Conservation (phyloP, 2,797 vertebrate genomes). For the Australoheros facetus region DNA sequence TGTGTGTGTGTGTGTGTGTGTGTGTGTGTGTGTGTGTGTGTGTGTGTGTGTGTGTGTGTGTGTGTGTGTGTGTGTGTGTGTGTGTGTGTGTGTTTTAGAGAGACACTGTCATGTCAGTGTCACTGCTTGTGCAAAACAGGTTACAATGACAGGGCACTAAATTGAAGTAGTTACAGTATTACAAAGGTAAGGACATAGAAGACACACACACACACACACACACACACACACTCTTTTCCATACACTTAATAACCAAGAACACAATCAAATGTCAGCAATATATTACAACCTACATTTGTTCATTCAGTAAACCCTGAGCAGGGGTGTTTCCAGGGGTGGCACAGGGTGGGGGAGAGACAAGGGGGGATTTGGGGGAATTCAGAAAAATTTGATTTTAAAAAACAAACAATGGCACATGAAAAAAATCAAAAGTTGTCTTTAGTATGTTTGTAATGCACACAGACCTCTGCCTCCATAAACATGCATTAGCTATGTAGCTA, state of each 20-base stretch:
- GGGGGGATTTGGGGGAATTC: background rate
- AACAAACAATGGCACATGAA: too few relatives aligned
- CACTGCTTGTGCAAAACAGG: conserved; percentile 57
- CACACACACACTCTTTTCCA: conserved; percentile 1
- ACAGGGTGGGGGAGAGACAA: background rate
- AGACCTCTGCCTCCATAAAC: background rate
- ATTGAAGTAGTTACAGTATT: conserved; percentile 72
- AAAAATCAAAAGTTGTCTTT: background rate
- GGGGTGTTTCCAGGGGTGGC: background rate
- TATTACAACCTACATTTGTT: background rate
- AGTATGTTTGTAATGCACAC: background rate
- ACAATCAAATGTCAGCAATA: background rate
- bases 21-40: conserved; percentile 2
- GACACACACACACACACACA: conserved; percentile 17
- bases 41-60: background rate
- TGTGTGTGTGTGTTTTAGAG: background rate
- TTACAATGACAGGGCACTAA: conserved; percentile 68
- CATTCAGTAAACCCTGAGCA: background rate
- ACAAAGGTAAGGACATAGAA: conserved; percentile 35
- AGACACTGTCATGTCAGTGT: conserved; percentile 52
- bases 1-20: too few relatives aligned
- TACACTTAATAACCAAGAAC: background rate
- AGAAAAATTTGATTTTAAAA: background rate
- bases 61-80: conserved; percentile 5
- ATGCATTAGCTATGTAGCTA: background rate